These are phyloP conservation scores for Frankliniella intonsa DNA, from an alignment of 2,888 invertebrate genomes.

Conservation along the genomic window DNA sequence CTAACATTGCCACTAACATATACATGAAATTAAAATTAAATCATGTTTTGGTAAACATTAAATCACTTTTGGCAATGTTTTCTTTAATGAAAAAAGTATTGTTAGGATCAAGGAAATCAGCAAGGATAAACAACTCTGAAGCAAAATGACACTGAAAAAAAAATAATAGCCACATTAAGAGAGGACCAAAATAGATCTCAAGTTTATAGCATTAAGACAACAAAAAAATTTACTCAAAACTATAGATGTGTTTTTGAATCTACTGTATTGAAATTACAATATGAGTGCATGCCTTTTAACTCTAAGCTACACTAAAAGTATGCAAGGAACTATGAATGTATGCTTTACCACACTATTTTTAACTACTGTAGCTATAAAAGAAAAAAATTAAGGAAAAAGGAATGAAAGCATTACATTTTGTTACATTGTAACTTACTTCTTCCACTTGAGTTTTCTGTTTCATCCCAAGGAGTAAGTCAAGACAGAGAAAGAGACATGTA, in stretches of 20 bases:
- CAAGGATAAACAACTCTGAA: slow-evolving; percentile 36
- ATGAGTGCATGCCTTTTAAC: too few species aligned
- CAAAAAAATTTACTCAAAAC: background rate
- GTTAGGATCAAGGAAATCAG: slow-evolving; percentile 2
- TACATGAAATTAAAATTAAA: background rate
- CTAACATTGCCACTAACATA: too few species aligned
- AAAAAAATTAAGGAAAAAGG: slow-evolving; percentile 28
- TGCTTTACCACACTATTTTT: too few species aligned
- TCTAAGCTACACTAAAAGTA: too few species aligned
- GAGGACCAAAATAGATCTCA: background rate
- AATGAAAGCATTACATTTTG: slow-evolving; percentile 30
- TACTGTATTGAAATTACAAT: too few species aligned
- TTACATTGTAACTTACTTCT: slow-evolving; percentile 71
- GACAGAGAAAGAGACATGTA: slow-evolving; percentile 45
- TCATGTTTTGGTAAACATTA: slow-evolving; percentile 13
- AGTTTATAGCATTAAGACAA: background rate
- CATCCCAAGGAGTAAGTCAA: slow-evolving; percentile 45
- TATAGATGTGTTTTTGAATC: too few species aligned
- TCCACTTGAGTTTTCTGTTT: slow-evolving; percentile 90
- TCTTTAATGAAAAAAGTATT: slow-evolving; percentile 23
- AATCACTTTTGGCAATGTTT: background rate
- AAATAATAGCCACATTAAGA: slow-evolving; percentile 5
- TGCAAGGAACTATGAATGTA: too few species aligned
- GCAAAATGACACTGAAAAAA: slow-evolving; percentile 22
- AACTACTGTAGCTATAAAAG: too few species aligned